Conservation (phyloP, 2,113 vertebrate genomes). For the Cardinalis cardinalis region DNA sequence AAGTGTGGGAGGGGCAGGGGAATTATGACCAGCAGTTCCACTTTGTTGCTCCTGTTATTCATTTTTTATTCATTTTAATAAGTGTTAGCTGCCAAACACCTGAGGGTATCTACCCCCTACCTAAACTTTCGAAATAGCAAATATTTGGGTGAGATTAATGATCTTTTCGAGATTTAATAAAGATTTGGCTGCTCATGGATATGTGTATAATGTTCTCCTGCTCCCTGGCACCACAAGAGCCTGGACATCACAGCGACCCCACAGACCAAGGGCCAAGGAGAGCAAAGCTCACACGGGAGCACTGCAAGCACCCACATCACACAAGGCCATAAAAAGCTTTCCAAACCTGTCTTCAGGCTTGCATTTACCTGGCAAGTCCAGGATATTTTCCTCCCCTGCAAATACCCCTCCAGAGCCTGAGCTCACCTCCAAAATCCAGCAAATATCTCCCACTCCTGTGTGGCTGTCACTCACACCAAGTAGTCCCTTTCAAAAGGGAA, state of each 20-base stretch:
- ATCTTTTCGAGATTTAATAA: neutral
- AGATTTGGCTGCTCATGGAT: neutral
- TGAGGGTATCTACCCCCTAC: neutral
- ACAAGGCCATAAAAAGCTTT: accelerated
- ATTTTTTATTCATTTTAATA: constrained; percentile 70
- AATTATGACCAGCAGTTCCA: constrained; percentile 3
- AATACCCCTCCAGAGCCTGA: neutral
- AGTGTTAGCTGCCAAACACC: constrained; percentile 57
- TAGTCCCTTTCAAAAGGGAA: neutral
- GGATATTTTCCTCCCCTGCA: neutral
- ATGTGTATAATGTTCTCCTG: neutral
- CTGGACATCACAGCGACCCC: neutral
- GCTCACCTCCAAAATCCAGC: neutral
- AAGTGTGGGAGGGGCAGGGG: neutral
- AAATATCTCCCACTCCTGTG: neutral
- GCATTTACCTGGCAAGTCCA: neutral
- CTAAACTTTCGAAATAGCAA: neutral
- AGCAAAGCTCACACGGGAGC: neutral
- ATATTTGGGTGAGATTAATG: constrained; percentile 18
- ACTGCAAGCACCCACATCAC: neutral
- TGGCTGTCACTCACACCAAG: neutral
- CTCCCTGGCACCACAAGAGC: neutral
- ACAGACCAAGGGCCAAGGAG: neutral
- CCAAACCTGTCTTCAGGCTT: neutral
- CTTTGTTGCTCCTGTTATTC: constrained; percentile 39